These are phyloP conservation scores for Rutpela maculata DNA, from an alignment of 2,888 invertebrate genomes.

Conservation along the genomic window DNA sequence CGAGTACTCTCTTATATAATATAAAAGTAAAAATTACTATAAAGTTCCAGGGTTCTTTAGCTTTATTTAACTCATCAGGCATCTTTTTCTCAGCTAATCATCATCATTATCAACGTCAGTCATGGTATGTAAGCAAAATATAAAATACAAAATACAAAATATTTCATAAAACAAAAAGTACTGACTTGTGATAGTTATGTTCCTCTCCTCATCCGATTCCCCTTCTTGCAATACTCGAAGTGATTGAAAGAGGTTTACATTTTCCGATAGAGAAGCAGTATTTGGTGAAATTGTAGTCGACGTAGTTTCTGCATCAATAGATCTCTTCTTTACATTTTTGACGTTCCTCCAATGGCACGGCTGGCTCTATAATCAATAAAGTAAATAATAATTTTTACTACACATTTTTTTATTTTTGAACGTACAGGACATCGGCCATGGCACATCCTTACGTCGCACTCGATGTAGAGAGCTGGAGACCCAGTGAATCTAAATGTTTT, in stretches of 20 bases:
- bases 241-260: constrained; percentile 92
- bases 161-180: not conserved
- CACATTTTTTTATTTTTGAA: constrained; percentile 49
- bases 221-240: constrained; percentile 91
- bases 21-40: too few relatives aligned
- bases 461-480: constrained; percentile 94
- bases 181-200: constrained; percentile 60
- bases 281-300: constrained; percentile 66
- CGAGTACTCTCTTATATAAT: too few relatives aligned
- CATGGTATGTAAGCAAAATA: too few relatives aligned
- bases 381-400: constrained; percentile 1
- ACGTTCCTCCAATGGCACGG: constrained; percentile 95
- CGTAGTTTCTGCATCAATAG: constrained; percentile 75
- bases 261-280: constrained; percentile 82
- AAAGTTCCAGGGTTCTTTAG: too few relatives aligned
- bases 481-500: constrained; percentile 96
- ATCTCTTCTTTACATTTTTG: constrained; percentile 86
- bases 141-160: not conserved
- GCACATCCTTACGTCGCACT: constrained; percentile 96
- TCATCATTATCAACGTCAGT: too few relatives aligned
- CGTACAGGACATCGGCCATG: constrained; percentile 95
- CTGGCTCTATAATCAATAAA: constrained; percentile 82
- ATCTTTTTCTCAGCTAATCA: too few relatives aligned
- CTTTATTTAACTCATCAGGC: too few relatives aligned
- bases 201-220: constrained; percentile 81